These are phyloP conservation scores for Tribolium madens DNA, from an alignment of 1,140 invertebrate genomes.

Conservation along the genomic window DNA sequence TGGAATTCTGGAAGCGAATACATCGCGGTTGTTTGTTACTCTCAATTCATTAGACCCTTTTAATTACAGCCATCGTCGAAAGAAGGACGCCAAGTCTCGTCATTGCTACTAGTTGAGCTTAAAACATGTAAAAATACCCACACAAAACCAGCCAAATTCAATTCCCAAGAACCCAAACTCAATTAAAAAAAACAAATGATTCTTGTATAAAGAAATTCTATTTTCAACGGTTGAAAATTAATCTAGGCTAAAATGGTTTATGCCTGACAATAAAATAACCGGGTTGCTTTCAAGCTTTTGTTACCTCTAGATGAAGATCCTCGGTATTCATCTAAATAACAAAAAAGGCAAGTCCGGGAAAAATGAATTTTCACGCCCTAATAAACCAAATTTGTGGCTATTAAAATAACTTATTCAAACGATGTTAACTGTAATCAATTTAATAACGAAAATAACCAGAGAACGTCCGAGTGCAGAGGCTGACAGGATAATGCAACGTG, in stretches of 20 bases:
- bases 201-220: background rate
- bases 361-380: constrained; percentile 18
- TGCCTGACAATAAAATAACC: constrained; percentile 4
- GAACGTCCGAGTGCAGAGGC: background rate
- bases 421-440: constrained; percentile 7
- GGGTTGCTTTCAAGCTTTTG: constrained; percentile 5
- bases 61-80: constrained; percentile 39
- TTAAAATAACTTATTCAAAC: background rate
- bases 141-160: constrained; percentile 8
- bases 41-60: constrained; percentile 48
- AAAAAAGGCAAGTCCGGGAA: background rate
- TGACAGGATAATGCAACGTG: constrained; percentile 18
- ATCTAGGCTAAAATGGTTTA: background rate
- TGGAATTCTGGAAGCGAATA: constrained; percentile 40
- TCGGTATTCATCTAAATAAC: constrained; percentile 5
- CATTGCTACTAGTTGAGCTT: constrained; percentile 33
- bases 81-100: constrained; percentile 26
- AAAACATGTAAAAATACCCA: constrained; percentile 16
- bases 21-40: constrained; percentile 44
- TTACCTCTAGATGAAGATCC: constrained; percentile 1
- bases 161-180: background rate
- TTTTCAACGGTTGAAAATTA: constrained; percentile 8
- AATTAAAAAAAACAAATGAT: background rate
- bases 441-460: background rate
- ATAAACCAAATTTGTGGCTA: constrained; percentile 1